A percentile compares a stretch with the other conserved stretches of the same genome.
Evolutionary conservation across 2,888 invertebrate species (phyloP).

Genomic region (Melanostoma scalare): DNA sequence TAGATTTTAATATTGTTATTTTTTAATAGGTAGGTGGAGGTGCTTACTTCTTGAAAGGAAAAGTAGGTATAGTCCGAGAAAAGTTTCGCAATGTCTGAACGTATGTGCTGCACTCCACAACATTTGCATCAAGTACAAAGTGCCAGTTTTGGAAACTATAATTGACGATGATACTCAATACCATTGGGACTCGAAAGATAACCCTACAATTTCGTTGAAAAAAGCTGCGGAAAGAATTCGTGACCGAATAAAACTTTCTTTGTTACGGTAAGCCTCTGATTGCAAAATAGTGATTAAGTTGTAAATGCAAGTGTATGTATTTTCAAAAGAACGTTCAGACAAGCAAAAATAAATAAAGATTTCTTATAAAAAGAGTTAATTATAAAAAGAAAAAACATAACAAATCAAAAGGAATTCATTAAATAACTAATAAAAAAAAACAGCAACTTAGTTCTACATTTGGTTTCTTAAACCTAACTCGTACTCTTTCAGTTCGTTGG

Average conservation of each 20-base stretch:
- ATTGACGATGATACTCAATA: background rate
- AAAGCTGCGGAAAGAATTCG: slow-evolving; percentile 6
- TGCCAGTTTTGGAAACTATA: background rate
- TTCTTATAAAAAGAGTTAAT: too few species aligned
- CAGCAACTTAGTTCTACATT: too few species aligned
- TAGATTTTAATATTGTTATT: background rate
- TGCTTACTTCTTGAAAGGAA: slow-evolving; percentile 1
- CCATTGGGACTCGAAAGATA: background rate
- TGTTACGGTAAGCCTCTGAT: background rate
- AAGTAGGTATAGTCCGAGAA: slow-evolving; percentile 1
- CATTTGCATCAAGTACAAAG: background rate
- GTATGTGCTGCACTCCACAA: slow-evolving; percentile 11
- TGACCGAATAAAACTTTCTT: slow-evolving; percentile 11
- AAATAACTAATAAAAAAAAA: too few species aligned
- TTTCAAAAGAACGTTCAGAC: too few species aligned
- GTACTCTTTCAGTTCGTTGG: background rate
- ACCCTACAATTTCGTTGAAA: background rate
- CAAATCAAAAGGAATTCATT: too few species aligned
- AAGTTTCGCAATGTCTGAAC: background rate
- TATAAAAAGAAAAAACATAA: too few species aligned
- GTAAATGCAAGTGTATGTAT: too few species aligned
- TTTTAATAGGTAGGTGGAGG: background rate
- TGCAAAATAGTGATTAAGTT: too few species aligned
- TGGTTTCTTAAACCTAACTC: background rate
- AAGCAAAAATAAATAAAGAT: too few species aligned